A percentile compares a stretch with the other conserved stretches of the same genome.
Conservation (phyloP, 2,797 vertebrate genomes). For the Scarus forsteni region DNA sequence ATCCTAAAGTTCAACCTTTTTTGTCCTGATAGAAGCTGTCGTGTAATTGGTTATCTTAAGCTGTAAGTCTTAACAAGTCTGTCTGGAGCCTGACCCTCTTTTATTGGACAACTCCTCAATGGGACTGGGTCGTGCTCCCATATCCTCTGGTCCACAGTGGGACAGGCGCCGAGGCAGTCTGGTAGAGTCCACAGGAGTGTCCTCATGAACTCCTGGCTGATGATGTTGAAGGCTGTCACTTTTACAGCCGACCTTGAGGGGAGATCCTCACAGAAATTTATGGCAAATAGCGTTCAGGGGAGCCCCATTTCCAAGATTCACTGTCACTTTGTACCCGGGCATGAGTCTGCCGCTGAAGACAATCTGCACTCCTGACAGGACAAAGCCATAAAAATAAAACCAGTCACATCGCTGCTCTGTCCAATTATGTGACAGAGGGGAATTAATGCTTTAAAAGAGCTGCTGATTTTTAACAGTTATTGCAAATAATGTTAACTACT, state of each 20-base stretch:
- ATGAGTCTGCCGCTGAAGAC: slow-evolving; percentile 89
- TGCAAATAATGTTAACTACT: slow-evolving; percentile 88
- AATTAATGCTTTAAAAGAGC: slow-evolving; percentile 93
- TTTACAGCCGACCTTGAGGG: slow-evolving; percentile 88
- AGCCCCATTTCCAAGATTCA: slow-evolving; percentile 92
- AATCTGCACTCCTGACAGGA: slow-evolving; percentile 89
- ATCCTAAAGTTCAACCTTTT: slow-evolving; percentile 44
- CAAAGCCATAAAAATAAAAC: slow-evolving; percentile 91
- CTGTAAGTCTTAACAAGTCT: slow-evolving; percentile 41
- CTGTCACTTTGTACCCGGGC: slow-evolving; percentile 89
- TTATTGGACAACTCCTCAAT: slow-evolving; percentile 45
- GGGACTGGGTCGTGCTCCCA: slow-evolving; percentile 72
- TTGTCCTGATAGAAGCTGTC: slow-evolving; percentile 46
- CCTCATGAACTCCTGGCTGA: slow-evolving; percentile 39
- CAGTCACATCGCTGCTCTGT: slow-evolving; percentile 87
- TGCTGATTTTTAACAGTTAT: slow-evolving; percentile 91
- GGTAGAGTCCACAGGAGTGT: slow-evolving; percentile 45
- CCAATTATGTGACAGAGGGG: slow-evolving; percentile 91
- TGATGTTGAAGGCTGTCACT: slow-evolving; percentile 80
- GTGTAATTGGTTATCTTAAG: slow-evolving; percentile 49
- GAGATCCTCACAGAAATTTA: slow-evolving; percentile 89
- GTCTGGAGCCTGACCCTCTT: slow-evolving; percentile 26
- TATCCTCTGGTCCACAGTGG: slow-evolving; percentile 64
- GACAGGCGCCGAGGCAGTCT: slow-evolving; percentile 47
- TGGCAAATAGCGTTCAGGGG: slow-evolving; percentile 87